Conservation (phyloP, 2,888 invertebrate species). For the Leucophenga maculata region DNA sequence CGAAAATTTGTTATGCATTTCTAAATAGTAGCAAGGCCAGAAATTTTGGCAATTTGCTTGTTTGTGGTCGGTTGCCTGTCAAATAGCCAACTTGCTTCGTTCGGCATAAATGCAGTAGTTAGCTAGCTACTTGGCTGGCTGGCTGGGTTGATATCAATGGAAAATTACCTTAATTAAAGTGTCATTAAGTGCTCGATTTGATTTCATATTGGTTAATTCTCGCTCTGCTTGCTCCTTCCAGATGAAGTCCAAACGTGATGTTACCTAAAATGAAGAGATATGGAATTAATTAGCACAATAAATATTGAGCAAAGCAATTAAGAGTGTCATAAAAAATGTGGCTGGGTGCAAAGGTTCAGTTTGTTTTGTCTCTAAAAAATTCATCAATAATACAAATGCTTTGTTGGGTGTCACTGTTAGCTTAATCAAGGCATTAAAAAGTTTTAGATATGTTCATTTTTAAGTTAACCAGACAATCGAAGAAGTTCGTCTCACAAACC, state of each 20-base stretch:
- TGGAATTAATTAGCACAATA: not conserved
- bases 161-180: constrained; percentile 70
- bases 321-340: too few relatives aligned
- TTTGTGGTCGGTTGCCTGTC: not conserved
- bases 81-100: constrained; percentile 37
- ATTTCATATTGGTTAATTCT: constrained; percentile 94
- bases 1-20: too few relatives aligned
- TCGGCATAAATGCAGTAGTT: not conserved
- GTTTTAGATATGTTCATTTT: too few relatives aligned
- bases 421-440: too few relatives aligned
- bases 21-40: not conserved
- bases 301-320: too few relatives aligned
- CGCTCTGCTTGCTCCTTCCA: constrained; percentile 98
- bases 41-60: not conserved
- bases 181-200: constrained; percentile 86
- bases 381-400: too few relatives aligned
- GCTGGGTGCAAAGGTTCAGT: too few relatives aligned
- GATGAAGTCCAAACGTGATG: constrained; percentile 94
- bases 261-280: constrained; percentile 80
- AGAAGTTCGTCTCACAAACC: too few relatives aligned
- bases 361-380: too few relatives aligned
- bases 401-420: too few relatives aligned
- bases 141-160: not conserved
- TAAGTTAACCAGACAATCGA: too few relatives aligned
- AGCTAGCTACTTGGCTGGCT: not conserved